A percentile compares a stretch with the other conserved stretches of the same genome.
These are phyloP conservation scores for Phodopus roborovskii DNA, from an alignment of 2,113 vertebrate genomes.

Conservation along the genomic window DNA sequence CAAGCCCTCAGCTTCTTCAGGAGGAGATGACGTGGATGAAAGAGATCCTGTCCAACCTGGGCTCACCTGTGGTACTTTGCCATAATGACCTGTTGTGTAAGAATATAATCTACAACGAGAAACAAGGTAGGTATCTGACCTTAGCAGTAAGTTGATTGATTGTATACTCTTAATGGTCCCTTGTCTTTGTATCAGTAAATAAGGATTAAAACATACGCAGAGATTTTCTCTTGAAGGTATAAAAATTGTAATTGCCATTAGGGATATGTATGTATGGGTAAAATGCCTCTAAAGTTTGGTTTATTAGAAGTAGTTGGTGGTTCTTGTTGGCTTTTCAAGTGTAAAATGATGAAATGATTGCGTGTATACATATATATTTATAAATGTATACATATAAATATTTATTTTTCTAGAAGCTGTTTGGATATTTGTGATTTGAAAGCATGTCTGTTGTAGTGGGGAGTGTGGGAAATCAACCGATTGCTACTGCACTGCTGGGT, in stretches of 20 bases:
- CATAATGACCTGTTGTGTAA: constrained; percentile 99
- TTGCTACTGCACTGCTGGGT: constrained; percentile 14
- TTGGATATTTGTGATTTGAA: constrained; percentile 56
- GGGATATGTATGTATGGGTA: constrained; percentile 53
- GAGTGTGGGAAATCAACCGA: constrained; percentile 20
- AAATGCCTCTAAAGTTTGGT: constrained; percentile 51
- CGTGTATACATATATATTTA: background rate
- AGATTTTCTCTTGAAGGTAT: constrained; percentile 60
- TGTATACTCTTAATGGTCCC: constrained; percentile 59
- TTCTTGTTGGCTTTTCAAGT: constrained; percentile 61
- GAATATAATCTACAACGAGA: constrained; percentile 98
- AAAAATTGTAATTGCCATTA: constrained; percentile 61
- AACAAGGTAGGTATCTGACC: constrained; percentile 91
- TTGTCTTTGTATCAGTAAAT: constrained; percentile 52
- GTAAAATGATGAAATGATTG: constrained; percentile 55
- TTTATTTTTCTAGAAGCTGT: constrained; percentile 36
- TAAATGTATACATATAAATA: background rate
- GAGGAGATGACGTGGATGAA: constrained; percentile 97
- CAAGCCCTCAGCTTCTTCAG: constrained; percentile 90
- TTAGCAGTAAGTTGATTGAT: constrained; percentile 78
- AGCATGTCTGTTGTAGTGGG: constrained; percentile 48
- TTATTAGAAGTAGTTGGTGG: constrained; percentile 62
- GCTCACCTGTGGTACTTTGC: constrained; percentile 97
- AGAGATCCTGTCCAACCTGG: constrained; percentile 93
- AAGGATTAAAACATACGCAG: constrained; percentile 37